Conservation (phyloP, 2,888 invertebrate genomes). For the Heliconius charithonia region DNA sequence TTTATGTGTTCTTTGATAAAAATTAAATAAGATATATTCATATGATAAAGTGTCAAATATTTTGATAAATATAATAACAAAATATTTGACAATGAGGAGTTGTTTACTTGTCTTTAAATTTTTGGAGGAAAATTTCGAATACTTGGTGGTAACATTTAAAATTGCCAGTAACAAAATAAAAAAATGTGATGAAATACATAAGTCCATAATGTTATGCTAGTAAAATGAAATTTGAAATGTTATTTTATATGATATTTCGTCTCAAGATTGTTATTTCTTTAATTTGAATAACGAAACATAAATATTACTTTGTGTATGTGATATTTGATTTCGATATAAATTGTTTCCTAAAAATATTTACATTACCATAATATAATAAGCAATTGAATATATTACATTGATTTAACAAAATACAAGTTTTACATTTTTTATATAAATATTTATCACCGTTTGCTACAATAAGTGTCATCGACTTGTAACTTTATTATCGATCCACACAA, state of each 20-base stretch:
- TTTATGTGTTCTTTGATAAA: not conserved
- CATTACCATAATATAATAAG: not conserved
- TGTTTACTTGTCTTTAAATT: not conserved
- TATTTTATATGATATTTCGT: not conserved
- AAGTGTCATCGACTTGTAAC: constrained; percentile 48
- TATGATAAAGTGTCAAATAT: not conserved
- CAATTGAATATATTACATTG: not conserved
- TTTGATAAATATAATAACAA: too few relatives aligned
- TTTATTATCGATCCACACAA: constrained; percentile 65
- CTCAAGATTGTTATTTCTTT: not conserved
- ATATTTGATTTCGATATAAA: not conserved
- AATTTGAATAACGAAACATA: not conserved
- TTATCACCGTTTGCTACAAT: constrained; percentile 23
- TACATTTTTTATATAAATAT: constrained; percentile 28
- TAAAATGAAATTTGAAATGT: not conserved
- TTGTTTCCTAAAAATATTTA: not conserved
- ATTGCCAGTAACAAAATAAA: not conserved
- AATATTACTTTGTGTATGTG: not conserved
- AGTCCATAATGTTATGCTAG: not conserved
- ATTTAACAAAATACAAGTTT: not conserved
- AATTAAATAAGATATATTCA: not conserved
- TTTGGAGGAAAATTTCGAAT: not conserved
- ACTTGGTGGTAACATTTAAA: not conserved
- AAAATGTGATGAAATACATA: not conserved
- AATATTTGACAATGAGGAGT: too few relatives aligned